phyloP scores from a whole-genome alignment of 2,113 vertebrate genomes.

The Hystrix brachyura region DNA sequence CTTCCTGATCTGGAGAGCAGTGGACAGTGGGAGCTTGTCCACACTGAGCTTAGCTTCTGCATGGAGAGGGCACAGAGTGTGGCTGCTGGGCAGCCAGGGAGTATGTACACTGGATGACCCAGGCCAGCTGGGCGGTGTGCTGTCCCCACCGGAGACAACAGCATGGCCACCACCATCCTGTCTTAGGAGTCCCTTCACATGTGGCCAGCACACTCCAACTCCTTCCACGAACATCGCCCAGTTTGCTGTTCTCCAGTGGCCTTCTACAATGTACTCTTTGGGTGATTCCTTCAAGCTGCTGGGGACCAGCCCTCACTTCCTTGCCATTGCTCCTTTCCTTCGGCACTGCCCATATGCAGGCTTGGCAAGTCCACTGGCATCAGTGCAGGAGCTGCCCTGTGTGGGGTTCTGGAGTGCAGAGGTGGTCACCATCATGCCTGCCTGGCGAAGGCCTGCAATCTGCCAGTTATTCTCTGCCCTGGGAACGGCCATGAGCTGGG shows the following conservation, averaged over 20 bases:
- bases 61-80: background rate
- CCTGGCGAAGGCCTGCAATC: accelerated
- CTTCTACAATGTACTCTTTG: background rate
- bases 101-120: too few relatives aligned
- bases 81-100: background rate
- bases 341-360: background rate
- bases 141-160: accelerated
- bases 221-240: background rate
- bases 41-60: background rate
- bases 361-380: background rate
- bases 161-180: accelerated
- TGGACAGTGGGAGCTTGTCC: background rate
- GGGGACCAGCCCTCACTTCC: background rate
- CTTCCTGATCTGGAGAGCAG: background rate
- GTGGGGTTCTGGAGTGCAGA: background rate
- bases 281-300: background rate
- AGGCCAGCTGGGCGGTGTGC: accelerated
- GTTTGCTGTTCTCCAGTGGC: background rate
- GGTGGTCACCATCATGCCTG: background rate
- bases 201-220: background rate
- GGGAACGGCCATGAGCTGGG: background rate
- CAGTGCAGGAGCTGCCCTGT: accelerated
- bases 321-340: too few relatives aligned
- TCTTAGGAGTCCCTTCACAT: background rate
- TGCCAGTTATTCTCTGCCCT: background rate